Percentiles rank a stretch among this genome's conserved stretches.
phyloP scores from a whole-genome alignment of 2,888 invertebrate species.

The Clistopyga incitator region DNA sequence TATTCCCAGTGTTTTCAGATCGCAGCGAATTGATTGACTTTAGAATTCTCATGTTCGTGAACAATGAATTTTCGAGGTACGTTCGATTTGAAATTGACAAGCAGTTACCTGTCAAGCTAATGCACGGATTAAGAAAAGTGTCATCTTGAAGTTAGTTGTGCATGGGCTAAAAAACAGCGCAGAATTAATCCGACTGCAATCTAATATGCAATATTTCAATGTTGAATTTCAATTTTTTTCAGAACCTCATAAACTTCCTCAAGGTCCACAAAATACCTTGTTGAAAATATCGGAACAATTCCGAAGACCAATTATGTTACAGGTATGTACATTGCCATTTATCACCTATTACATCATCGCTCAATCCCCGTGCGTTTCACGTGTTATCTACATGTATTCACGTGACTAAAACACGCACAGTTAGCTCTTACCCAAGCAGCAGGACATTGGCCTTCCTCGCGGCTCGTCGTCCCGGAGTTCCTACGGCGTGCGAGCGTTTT shows the following conservation, averaged over 20 bases:
- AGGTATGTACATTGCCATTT: background rate
- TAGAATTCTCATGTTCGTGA: background rate
- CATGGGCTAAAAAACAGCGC: background rate
- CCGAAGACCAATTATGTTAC: background rate
- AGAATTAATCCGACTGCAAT: background rate
- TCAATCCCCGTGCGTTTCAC: slow-evolving; percentile 4
- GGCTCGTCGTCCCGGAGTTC: slow-evolving; percentile 65
- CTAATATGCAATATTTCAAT: too few species aligned
- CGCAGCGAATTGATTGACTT: background rate
- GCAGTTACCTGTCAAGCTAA: background rate
- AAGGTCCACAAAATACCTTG: too few species aligned
- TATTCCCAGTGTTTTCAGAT: background rate
- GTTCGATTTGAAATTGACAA: background rate
- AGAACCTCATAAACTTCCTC: too few species aligned
- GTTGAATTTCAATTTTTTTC: too few species aligned
- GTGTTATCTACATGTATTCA: slow-evolving; percentile 2
- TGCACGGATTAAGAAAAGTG: background rate
- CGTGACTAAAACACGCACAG: slow-evolving; percentile 22
- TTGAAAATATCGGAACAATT: background rate
- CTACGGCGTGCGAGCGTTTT: slow-evolving; percentile 71
- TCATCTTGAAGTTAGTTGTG: background rate
- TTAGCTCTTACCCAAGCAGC: slow-evolving; percentile 15
- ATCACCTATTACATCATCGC: background rate
- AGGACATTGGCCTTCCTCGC: slow-evolving; percentile 81
- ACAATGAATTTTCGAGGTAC: background rate